phyloP scores from a whole-genome alignment of 2,113 vertebrate species.

The Electrona antarctica region DNA sequence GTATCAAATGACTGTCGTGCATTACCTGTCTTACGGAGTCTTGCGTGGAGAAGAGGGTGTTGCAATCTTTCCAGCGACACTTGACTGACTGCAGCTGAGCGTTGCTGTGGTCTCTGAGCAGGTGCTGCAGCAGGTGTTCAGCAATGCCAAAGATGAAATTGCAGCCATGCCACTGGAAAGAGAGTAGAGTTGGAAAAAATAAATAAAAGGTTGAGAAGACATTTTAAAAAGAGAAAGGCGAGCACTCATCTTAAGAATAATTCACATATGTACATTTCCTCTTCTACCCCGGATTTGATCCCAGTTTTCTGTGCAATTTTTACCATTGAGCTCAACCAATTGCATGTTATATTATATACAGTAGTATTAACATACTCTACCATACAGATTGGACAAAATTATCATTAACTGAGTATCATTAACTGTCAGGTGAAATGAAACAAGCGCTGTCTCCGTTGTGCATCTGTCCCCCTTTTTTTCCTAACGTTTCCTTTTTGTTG shows the following conservation, averaged over 20 bases:
- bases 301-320: too few relatives aligned
- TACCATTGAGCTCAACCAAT: too few relatives aligned
- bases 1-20: background rate
- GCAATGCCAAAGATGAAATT: constrained; percentile 90
- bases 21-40: constrained; percentile 86
- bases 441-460: too few relatives aligned
- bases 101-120: constrained; percentile 87
- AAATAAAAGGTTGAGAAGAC: background rate
- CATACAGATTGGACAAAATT: too few relatives aligned
- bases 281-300: background rate
- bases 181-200: background rate
- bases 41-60: constrained; percentile 83
- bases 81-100: constrained; percentile 84
- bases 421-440: too few relatives aligned
- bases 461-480: too few relatives aligned
- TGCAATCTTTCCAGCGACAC: constrained; percentile 94
- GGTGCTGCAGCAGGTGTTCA: constrained; percentile 91
- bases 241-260: background rate
- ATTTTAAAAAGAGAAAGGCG: too few relatives aligned
- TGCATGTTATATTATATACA: too few relatives aligned
- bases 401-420: too few relatives aligned
- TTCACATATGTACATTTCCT: background rate
- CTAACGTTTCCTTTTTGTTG: too few relatives aligned
- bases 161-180: constrained; percentile 91
- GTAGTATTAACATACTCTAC: too few relatives aligned